Conservation (phyloP, 2,797 vertebrate species). For the Lutjanus campechanus region DNA sequence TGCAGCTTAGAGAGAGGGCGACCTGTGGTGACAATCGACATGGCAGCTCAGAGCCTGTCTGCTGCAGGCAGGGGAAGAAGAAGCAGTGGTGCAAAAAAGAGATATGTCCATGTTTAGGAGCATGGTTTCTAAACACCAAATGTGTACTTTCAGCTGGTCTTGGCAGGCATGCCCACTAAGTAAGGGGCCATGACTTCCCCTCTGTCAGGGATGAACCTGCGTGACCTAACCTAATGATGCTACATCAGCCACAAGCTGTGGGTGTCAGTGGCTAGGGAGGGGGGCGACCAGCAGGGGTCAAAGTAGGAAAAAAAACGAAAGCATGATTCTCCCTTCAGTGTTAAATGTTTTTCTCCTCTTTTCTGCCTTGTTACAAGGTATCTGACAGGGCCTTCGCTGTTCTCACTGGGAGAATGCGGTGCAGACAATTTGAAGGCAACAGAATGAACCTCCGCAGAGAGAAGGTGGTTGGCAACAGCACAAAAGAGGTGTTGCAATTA, state of each 20-base stretch:
- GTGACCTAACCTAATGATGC: constrained; percentile 53
- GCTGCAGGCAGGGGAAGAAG: constrained; percentile 2
- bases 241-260: constrained; percentile 70
- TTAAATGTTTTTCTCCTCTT: constrained; percentile 38
- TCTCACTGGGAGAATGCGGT: not conserved
- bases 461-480: constrained; percentile 42
- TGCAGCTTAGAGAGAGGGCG: constrained; percentile 24
- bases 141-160: constrained; percentile 26
- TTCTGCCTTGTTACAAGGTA: constrained; percentile 13
- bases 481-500: constrained; percentile 72
- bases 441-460: constrained; percentile 52
- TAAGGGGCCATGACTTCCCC: constrained; percentile 23
- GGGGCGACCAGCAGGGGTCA: constrained; percentile 41
- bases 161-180: not conserved
- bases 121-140: constrained; percentile 23
- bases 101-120: constrained; percentile 6
- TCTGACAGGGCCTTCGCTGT: constrained; percentile 41
- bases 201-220: constrained; percentile 44
- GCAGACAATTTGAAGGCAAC: constrained; percentile 15
- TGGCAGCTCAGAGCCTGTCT: not conserved
- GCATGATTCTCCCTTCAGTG: constrained; percentile 28
- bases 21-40: constrained; percentile 47
- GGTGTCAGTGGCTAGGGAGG: constrained; percentile 20
- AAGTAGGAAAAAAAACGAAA: constrained; percentile 18
- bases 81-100: constrained; percentile 1